Conservation (phyloP, 2,113 vertebrate species). For the Uria aalge region DNA sequence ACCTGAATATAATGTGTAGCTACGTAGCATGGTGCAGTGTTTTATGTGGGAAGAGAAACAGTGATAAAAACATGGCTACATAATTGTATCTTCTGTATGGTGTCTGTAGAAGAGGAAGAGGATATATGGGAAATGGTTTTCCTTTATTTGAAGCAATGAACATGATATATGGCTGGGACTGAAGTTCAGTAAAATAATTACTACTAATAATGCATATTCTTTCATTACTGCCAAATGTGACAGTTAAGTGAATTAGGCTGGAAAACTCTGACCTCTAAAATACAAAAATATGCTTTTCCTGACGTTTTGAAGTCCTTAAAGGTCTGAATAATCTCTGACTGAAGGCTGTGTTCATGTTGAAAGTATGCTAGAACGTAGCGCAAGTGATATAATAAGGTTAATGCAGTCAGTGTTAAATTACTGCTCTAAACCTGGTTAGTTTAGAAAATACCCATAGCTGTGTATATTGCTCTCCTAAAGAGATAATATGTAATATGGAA, state of each 20-base stretch:
- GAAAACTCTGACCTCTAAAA: not conserved
- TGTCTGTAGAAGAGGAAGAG: not conserved
- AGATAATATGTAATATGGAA: not conserved
- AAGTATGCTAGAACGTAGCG: not conserved
- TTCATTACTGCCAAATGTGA: not conserved
- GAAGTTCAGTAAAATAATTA: not conserved
- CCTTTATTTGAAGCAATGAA: not conserved
- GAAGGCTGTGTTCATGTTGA: not conserved
- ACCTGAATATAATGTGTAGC: not conserved
- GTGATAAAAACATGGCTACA: fast-evolving
- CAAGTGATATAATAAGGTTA: not conserved
- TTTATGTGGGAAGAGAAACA: not conserved
- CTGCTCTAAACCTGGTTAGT: not conserved
- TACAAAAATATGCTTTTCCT: not conserved
- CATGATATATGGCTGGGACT: not conserved
- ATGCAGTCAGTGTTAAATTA: not conserved
- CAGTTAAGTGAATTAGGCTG: not conserved
- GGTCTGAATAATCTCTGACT: not conserved
- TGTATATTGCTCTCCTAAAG: not conserved
- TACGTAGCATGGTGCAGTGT: not conserved
- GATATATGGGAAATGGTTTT: not conserved
- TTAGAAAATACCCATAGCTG: not conserved
- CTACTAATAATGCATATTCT: not conserved
- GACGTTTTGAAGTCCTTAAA: not conserved
- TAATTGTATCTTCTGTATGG: not conserved